A percentile compares a stretch with the other conserved stretches of the same genome.
phyloP scores from a whole-genome alignment of 2,888 invertebrate species.

The Hecatera dysodea region DNA sequence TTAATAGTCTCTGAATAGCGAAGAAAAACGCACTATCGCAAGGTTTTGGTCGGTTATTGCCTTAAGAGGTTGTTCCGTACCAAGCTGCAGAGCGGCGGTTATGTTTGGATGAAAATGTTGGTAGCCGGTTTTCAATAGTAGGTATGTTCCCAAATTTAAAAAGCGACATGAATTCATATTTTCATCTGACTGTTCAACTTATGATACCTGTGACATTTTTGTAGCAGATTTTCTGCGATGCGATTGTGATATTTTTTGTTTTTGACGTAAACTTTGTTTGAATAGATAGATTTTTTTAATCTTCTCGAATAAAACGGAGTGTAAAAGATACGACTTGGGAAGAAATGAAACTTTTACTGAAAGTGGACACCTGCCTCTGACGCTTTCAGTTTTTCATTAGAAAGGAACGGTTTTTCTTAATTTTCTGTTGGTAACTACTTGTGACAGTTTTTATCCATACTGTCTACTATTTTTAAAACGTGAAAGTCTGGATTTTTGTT shows the following conservation, averaged over 20 bases:
- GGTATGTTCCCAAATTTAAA: background rate
- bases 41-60: too few species aligned
- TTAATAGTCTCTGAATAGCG: too few species aligned
- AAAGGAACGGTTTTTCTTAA: constrained; percentile 36
- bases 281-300: constrained; percentile 11
- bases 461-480: background rate
- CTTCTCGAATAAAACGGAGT: constrained; percentile 17
- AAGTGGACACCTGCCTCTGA: constrained; percentile 50
- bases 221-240: background rate
- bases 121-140: background rate
- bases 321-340: constrained; percentile 31
- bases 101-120: background rate
- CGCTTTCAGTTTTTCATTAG: constrained; percentile 35
- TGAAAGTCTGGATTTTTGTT: background rate
- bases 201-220: background rate
- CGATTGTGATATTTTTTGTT: background rate
- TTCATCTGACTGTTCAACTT: background rate
- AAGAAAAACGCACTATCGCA: too few species aligned
- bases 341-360: constrained; percentile 45
- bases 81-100: background rate
- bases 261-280: constrained; percentile 15
- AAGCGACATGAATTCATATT: background rate
- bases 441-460: background rate
- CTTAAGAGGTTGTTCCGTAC: too few species aligned
- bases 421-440: constrained; percentile 21